These are phyloP conservation scores for Bostrychus sinensis DNA, from an alignment of 2,113 vertebrate species.

Conservation along the genomic window DNA sequence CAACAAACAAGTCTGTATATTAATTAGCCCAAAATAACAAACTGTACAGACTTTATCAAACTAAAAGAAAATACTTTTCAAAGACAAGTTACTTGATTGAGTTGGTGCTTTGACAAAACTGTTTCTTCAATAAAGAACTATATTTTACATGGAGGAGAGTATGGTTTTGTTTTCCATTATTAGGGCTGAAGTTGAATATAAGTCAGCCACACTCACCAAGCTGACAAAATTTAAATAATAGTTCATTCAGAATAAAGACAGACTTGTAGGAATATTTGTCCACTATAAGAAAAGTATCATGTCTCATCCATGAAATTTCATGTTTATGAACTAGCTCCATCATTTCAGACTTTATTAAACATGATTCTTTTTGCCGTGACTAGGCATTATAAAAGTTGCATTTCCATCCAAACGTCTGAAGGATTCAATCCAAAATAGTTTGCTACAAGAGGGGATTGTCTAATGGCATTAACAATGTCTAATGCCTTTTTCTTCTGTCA, in stretches of 20 bases:
- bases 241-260: not conserved
- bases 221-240: not conserved
- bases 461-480: slow-evolving; percentile 15
- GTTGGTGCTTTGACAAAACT: not conserved
- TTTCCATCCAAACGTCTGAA: slow-evolving; percentile 28
- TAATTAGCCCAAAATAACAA: slow-evolving; percentile 70
- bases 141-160: slow-evolving; percentile 1
- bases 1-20: slow-evolving; percentile 68
- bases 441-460: slow-evolving; percentile 29
- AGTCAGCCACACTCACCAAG: slow-evolving; percentile 3
- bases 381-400: slow-evolving; percentile 37
- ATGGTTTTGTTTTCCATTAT: slow-evolving; percentile 1
- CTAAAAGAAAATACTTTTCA: slow-evolving; percentile 24
- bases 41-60: slow-evolving; percentile 27
- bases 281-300: slow-evolving; percentile 24
- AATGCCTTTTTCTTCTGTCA: slow-evolving; percentile 44
- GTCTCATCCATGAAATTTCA: slow-evolving; percentile 33
- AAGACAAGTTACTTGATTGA: slow-evolving; percentile 21
- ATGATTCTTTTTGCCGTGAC: slow-evolving; percentile 13
- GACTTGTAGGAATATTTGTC: slow-evolving; percentile 2
- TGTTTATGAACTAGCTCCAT: slow-evolving; percentile 66
- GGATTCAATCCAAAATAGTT: slow-evolving; percentile 26
- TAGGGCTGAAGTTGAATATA: not conserved
- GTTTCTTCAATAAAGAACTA: not conserved
- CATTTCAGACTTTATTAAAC: slow-evolving; percentile 36